These are phyloP conservation scores for Seison nebaliae DNA, from an alignment of 1,140 invertebrate genomes.

Conservation along the genomic window DNA sequence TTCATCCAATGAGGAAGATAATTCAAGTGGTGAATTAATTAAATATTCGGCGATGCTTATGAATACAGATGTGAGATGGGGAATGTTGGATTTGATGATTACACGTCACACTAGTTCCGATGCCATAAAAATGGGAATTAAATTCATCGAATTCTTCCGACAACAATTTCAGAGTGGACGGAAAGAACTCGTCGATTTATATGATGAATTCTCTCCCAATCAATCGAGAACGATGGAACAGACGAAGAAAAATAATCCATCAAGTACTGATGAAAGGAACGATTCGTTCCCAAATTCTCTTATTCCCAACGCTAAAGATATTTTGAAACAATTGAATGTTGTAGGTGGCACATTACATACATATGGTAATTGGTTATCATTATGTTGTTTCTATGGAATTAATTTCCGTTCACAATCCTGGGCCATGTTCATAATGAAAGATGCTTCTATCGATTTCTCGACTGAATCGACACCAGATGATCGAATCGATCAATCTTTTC, in stretches of 20 bases:
- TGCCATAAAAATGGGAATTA: slow-evolving; percentile 74
- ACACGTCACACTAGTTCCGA: slow-evolving; percentile 81
- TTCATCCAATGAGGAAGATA: neutral
- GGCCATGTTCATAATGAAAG: slow-evolving; percentile 73
- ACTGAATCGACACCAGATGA: slow-evolving; percentile 48
- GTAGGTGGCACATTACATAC: slow-evolving; percentile 46
- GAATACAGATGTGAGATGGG: slow-evolving; percentile 66
- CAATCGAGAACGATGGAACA: too few species aligned
- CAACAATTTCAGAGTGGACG: slow-evolving; percentile 25
- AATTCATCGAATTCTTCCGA: slow-evolving; percentile 72
- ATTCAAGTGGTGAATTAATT: neutral
- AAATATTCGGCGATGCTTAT: slow-evolving; percentile 39
- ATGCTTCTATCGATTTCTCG: slow-evolving; percentile 72
- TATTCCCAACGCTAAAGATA: neutral
- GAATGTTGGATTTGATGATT: slow-evolving; percentile 77
- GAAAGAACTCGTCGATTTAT: slow-evolving; percentile 18
- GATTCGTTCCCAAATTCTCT: neutral
- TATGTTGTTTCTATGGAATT: slow-evolving; percentile 85
- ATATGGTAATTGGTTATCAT: slow-evolving; percentile 55
- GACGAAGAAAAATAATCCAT: too few species aligned
- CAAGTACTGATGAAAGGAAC: neutral
- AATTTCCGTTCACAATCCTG: slow-evolving; percentile 87
- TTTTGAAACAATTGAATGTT: slow-evolving; percentile 5
- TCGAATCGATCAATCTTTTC: neutral
- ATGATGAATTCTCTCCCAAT: slow-evolving; percentile 5